phyloP scores from a whole-genome alignment of 2,113 vertebrate species.

The Otocyon megalotis region DNA sequence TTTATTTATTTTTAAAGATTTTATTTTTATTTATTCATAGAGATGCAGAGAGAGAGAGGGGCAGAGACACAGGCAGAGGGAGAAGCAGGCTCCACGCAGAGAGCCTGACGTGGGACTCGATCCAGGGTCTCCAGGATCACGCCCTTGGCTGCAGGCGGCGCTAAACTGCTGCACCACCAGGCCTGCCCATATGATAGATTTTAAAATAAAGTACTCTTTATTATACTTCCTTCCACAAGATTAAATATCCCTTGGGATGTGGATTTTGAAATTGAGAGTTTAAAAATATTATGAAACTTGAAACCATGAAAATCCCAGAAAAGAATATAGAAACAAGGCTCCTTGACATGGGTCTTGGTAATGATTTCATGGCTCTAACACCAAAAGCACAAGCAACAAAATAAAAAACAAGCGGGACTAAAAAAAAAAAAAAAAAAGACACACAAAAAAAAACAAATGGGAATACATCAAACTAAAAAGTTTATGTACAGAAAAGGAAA shows the following conservation, averaged over 20 bases:
- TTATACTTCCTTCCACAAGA: conserved; percentile 30
- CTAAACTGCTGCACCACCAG: too few species aligned
- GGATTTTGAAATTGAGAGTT: not conserved
- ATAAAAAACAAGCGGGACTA: not conserved
- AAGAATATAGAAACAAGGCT: not conserved
- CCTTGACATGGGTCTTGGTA: not conserved
- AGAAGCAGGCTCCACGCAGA: too few species aligned
- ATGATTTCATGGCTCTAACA: not conserved
- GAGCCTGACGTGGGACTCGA: too few species aligned
- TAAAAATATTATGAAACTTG: conserved; percentile 19
- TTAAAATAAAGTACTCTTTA: conserved; percentile 34
- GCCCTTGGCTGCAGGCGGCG: too few species aligned
- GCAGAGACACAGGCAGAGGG: too few species aligned
- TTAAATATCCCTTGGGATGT: not conserved
- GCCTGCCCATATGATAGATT: not conserved
- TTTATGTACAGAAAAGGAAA: not conserved
- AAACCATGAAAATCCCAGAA: not conserved
- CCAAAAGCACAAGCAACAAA: not conserved
- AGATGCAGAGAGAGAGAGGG: too few species aligned
- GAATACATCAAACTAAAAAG: not conserved
- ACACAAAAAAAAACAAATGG: not conserved
- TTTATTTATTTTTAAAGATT: too few species aligned
- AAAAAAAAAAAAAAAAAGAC: too few species aligned
- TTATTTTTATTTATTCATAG: too few species aligned
- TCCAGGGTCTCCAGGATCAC: too few species aligned